Conservation (phyloP, 2,888 invertebrate genomes). For the Chloromyia formosa region DNA sequence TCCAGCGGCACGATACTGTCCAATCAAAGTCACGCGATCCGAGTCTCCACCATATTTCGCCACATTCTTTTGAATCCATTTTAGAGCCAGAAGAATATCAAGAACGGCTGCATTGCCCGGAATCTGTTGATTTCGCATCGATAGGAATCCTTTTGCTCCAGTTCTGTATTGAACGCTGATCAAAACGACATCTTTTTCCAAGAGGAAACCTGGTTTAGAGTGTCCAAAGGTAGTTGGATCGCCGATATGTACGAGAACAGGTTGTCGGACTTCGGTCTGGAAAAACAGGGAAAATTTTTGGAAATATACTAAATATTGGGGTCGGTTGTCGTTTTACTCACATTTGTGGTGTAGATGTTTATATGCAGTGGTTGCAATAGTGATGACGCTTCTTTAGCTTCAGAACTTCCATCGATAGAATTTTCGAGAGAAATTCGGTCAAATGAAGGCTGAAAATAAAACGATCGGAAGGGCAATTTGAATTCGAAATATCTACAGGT, state of each 20-base stretch:
- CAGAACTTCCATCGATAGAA: neutral
- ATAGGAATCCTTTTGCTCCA: constrained; percentile 63
- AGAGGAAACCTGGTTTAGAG: constrained; percentile 53
- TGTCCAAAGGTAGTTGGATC: constrained; percentile 49
- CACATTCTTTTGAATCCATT: constrained; percentile 63
- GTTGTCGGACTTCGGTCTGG: constrained; percentile 41
- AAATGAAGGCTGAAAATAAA: constrained; percentile 11
- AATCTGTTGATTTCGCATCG: constrained; percentile 61
- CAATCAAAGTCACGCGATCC: constrained; percentile 61
- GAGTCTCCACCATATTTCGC: constrained; percentile 63
- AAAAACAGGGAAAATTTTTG: neutral
- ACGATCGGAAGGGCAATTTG: neutral
- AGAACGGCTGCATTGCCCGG: constrained; percentile 65
- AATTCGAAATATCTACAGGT: neutral
- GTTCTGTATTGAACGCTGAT: constrained; percentile 61
- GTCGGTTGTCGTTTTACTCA: too few relatives aligned
- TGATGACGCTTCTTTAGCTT: neutral
- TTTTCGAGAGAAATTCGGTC: neutral
- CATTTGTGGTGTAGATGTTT: constrained; percentile 2
- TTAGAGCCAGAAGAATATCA: constrained; percentile 62
- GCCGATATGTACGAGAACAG: constrained; percentile 55
- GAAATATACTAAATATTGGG: neutral
- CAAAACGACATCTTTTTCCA: constrained; percentile 60
- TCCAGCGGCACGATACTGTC: constrained; percentile 63
- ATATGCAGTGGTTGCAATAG: neutral